Evolutionary conservation across 1,140 invertebrate species (phyloP), one percentile per base, ranked within the genome.

Genomic region (Metopolophium dirhodum): DNA sequence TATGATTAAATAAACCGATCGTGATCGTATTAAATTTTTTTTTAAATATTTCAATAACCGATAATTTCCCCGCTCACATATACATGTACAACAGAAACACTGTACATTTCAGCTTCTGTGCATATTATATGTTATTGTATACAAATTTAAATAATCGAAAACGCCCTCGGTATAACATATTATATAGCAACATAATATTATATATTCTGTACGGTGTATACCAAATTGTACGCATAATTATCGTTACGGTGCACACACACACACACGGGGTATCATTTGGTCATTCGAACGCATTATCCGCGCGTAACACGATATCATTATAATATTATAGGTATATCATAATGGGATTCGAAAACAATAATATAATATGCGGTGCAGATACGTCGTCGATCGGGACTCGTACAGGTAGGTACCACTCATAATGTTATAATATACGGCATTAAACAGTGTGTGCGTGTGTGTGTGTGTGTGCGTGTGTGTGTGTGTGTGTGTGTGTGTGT

Each of bases 291-390:
- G 61, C n/a, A 77, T 77, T 77, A 77, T 77, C 61, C 14, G 61
- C 61, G 61, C 61, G 61, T 77, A 77, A 35, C 61, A 77, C 61
- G n/a, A 77, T 77, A 77, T 77, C 61, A 77, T 77, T 77, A 77
- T 77, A 77, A n/a, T 77, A 77, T 68, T 68, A n/a, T n/a, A 61
- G 57, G 61, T n/a, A n/a, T n/a, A 68, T 68, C 14, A 68, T n/a
- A 68, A 68, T 77, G 61, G 61, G 14, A n/a, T 77, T 77, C 61
- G 61, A 77, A 77, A 77, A 77, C 61, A 77, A 77, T 77, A 37
- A 37, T 37, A n/a, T 77, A 77, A 77, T n/a, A 77, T n/a, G 61
- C 30, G 61, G 30, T 77, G n/a, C 30, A 18, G 61, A 77, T 30
- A 77, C n/a, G 30, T 77, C 61, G 18, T n/a, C n/a, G n/a, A n/a